phyloP scores from a whole-genome alignment of 2,113 vertebrate species.

The Noturus placidus region DNA sequence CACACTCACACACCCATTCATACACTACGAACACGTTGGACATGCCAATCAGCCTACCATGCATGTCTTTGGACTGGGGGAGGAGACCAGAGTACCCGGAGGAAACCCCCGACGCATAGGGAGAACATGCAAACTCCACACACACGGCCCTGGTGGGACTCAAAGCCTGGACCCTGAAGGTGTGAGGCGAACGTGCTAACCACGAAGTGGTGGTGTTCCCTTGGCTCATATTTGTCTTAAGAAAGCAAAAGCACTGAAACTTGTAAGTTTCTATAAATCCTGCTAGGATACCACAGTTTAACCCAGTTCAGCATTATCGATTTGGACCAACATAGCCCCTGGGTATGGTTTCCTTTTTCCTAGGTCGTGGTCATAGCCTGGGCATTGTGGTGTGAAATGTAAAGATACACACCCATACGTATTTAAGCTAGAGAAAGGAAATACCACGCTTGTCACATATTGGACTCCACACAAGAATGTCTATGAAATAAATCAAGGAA shows the following conservation, averaged over 20 bases:
- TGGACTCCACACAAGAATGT: neutral
- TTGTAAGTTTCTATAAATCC: neutral
- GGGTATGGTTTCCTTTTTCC: neutral
- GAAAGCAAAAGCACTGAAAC: neutral
- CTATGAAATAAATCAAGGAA: neutral
- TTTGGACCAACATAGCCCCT: neutral
- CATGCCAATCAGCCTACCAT: too few relatives aligned
- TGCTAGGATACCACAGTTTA: conserved; percentile 13
- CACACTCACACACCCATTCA: too few relatives aligned
- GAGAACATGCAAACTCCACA: too few relatives aligned
- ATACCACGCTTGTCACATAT: conserved; percentile 12
- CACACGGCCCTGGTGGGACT: too few relatives aligned
- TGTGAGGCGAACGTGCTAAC: too few relatives aligned
- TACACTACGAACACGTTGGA: too few relatives aligned
- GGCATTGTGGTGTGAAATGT: neutral
- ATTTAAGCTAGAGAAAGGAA: neutral
- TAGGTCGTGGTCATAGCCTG: neutral
- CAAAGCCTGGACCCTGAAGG: too few relatives aligned
- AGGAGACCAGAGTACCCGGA: too few relatives aligned
- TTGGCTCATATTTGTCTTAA: neutral
- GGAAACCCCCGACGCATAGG: too few relatives aligned
- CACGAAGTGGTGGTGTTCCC: too few relatives aligned
- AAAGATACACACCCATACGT: neutral
- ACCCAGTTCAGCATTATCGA: conserved; percentile 21
- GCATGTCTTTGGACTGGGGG: too few relatives aligned